Conservation (phyloP, 30 jellyfish, hydroid and myxozoan species). For the Calvadosia cruxmelitensis region DNA sequence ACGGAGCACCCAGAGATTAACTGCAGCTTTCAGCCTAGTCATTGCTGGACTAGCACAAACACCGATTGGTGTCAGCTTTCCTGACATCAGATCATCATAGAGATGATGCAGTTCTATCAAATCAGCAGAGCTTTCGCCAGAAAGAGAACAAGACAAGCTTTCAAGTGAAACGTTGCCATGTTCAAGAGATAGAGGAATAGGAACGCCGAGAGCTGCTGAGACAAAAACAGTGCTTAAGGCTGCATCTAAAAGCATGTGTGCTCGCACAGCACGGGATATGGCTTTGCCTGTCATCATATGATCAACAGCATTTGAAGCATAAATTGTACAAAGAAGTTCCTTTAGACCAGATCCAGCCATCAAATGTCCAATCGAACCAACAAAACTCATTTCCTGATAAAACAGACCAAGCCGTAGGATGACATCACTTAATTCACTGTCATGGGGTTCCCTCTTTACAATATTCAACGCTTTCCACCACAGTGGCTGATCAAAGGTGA, state of each 20-base stretch:
- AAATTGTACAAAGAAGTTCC: conserved; percentile 10
- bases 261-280: conserved; percentile 30
- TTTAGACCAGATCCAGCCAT: conserved; percentile 24
- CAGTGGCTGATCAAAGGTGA: conserved; percentile 53
- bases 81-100: too few relatives aligned
- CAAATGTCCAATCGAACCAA: conserved; percentile 19
- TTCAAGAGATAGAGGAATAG: too few relatives aligned
- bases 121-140: too few relatives aligned
- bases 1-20: too few relatives aligned
- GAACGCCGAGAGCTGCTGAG: conserved; percentile 14
- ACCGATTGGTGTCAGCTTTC: too few relatives aligned
- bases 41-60: too few relatives aligned
- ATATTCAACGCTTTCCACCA: conserved; percentile 52
- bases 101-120: too few relatives aligned
- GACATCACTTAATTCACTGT: conserved; percentile 7
- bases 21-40: too few relatives aligned
- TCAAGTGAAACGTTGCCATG: too few relatives aligned
- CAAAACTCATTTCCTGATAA: conserved; percentile 25
- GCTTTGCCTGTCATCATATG: conserved; percentile 34
- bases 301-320: conserved; percentile 26
- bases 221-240: conserved; percentile 14
- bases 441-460: too few relatives aligned
- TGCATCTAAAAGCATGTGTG: conserved; percentile 25
- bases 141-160: too few relatives aligned
- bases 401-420: conserved; percentile 17